Conservation (phyloP, 2,888 invertebrate species). For the Chloromyia formosa region DNA sequence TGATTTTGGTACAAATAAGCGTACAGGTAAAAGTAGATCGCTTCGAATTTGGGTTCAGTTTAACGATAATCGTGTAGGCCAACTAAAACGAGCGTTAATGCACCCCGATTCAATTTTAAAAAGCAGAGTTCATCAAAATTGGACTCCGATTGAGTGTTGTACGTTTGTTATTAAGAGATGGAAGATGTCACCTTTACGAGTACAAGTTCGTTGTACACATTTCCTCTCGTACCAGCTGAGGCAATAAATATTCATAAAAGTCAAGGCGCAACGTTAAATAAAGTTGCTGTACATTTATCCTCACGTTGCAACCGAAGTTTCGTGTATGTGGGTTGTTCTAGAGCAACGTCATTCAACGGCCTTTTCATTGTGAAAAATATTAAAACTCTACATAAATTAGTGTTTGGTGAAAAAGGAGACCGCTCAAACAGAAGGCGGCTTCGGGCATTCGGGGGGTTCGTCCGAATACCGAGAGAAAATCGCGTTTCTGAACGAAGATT, state of each 20-base stretch:
- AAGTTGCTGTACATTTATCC: constrained; percentile 25
- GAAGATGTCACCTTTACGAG: background rate
- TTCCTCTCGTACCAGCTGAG: constrained; percentile 51
- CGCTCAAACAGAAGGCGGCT: too few species aligned
- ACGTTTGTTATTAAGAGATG: background rate
- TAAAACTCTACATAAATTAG: background rate
- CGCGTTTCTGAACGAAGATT: background rate
- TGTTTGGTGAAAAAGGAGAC: too few species aligned
- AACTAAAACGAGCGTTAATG: too few species aligned
- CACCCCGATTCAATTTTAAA: background rate
- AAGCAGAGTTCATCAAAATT: background rate
- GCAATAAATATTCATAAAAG: constrained; percentile 52
- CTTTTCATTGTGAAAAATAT: background rate
- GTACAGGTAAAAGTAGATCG: background rate
- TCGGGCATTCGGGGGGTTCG: background rate
- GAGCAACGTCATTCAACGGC: background rate
- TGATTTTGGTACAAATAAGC: background rate
- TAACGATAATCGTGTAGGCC: background rate
- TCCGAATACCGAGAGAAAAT: background rate
- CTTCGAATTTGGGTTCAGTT: constrained; percentile 36
- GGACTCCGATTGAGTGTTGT: background rate
- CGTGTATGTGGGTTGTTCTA: constrained; percentile 25
- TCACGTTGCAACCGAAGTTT: too few species aligned
- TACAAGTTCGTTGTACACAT: constrained; percentile 43
- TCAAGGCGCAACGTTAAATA: constrained; percentile 45